Evolutionary conservation across 1,140 invertebrate genomes (phyloP), one percentile per base, ranked within the genome.

Genomic region (Ostrea denselamellosa): DNA sequence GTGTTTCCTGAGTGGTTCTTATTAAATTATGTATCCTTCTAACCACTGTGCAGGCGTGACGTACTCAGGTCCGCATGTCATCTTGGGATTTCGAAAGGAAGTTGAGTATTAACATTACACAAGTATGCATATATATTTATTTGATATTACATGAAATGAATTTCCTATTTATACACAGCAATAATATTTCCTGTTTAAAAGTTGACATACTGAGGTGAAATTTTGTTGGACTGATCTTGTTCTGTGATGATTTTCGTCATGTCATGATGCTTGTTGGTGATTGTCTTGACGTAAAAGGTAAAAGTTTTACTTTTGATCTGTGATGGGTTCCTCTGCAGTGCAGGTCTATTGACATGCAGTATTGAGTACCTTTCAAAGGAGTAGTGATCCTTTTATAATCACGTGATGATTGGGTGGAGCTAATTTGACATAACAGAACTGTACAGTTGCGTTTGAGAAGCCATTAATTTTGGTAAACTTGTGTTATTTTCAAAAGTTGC

Each of bases 151-250:
- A 28, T 28, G 68, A 22, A 25, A 19, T 8, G 22, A 77, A 77
- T 12, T 77, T 77, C 25, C 68, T 77, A 14, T 77, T 77, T 71
- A 71, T 71, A 25, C 25, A 25, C 22, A 71, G 12, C 28, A 77
- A 22, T 77, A 25, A 77, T 25, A 77, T 77, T 77, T 77, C 68
- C 68, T 77, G 68, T 77, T 77, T 28, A 34, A 12, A 77, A 34
- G 2, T 77, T 77, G 25, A 10, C 12, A 9, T 14, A 77, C 25
- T 77, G 25, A 8, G 14, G 14, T 34, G 14, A 12, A 25, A 34
- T 22, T 71, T 28, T 34, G 68, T 77, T 25, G 68, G 28, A 77
- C 28, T 77, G 8, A 77, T 28, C 3, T 12, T 34, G 25, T 34
- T 25, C 9, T 77, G 25, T 3, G 25, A 17, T 62, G 56, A 62